Percentiles rank a stretch among this genome's conserved stretches.
These are phyloP conservation scores for Melinaea marsaeus DNA, from an alignment of 2,888 invertebrate species.

Conservation along the genomic window DNA sequence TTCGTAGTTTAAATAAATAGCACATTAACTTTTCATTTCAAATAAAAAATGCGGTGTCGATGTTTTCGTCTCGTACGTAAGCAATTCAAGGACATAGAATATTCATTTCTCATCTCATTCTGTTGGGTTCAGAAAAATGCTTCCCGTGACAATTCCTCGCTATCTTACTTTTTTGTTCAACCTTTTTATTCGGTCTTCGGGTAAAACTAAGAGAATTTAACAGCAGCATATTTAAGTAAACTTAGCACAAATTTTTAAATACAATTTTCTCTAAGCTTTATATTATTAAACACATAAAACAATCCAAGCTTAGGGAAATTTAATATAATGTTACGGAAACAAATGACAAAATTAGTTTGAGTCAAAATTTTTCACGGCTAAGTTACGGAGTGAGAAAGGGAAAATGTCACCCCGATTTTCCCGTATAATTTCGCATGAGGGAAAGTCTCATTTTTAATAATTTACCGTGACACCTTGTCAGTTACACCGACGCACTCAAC, in stretches of 20 bases:
- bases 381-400: conserved; percentile 37
- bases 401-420: conserved; percentile 24
- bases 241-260: neutral
- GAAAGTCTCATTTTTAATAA: conserved; percentile 46
- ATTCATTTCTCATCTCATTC: conserved; percentile 43
- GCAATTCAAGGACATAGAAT: conserved; percentile 37
- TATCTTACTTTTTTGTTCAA: conserved; percentile 24
- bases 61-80: conserved; percentile 22
- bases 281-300: neutral
- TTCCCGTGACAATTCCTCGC: conserved; percentile 34
- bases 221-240: neutral
- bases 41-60: conserved; percentile 19
- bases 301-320: neutral
- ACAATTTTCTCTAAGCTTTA: neutral
- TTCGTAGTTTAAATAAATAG: no score
- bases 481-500: conserved; percentile 24
- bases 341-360: conserved; percentile 13
- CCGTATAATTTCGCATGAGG: conserved; percentile 25
- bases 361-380: conserved; percentile 26
- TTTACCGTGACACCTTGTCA: conserved; percentile 43
- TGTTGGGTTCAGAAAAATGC: conserved; percentile 34
- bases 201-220: neutral
- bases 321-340: conserved; percentile 1
- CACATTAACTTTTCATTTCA: conserved; percentile 10
- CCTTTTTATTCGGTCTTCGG: conserved; percentile 13